These are phyloP conservation scores for Alca torda DNA, from an alignment of 2,797 vertebrate species.

Conservation along the genomic window DNA sequence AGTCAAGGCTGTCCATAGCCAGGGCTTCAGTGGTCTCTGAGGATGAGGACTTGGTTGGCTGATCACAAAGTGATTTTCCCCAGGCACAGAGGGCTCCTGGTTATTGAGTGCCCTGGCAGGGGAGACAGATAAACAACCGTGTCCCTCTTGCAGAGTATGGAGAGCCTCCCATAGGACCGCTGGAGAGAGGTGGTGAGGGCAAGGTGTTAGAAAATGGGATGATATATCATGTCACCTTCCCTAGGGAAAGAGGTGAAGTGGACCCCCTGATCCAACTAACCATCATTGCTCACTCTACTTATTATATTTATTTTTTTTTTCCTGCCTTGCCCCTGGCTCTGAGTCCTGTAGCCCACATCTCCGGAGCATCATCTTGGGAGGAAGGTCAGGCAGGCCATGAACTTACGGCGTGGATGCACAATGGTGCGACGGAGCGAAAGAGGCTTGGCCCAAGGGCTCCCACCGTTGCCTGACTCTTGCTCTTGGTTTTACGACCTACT, in stretches of 20 bases:
- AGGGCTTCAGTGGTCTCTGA: not conserved
- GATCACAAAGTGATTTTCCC: not conserved
- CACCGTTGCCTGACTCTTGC: rapidly evolving
- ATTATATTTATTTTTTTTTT: not conserved
- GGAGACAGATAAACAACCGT: rapidly evolving
- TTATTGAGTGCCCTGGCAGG: not conserved
- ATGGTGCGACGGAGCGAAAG: rapidly evolving
- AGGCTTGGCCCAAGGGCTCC: not conserved
- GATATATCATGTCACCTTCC: not conserved
- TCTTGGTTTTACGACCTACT: not conserved
- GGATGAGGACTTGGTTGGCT: not conserved
- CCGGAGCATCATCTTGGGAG: not conserved
- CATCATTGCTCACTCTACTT: not conserved
- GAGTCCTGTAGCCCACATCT: not conserved
- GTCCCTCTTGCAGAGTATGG: not conserved
- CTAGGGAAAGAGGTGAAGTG: not conserved
- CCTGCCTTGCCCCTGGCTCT: not conserved
- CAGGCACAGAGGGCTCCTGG: not conserved
- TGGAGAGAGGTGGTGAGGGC: not conserved
- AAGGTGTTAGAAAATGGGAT: not conserved
- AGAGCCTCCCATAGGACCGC: not conserved
- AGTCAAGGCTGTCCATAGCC: not conserved
- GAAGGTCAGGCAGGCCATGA: not conserved
- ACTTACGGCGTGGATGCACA: rapidly evolving
- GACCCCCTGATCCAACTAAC: not conserved